Conservation (phyloP, 64 coral and sea anemone genomes). For the Montipora capricornis region DNA sequence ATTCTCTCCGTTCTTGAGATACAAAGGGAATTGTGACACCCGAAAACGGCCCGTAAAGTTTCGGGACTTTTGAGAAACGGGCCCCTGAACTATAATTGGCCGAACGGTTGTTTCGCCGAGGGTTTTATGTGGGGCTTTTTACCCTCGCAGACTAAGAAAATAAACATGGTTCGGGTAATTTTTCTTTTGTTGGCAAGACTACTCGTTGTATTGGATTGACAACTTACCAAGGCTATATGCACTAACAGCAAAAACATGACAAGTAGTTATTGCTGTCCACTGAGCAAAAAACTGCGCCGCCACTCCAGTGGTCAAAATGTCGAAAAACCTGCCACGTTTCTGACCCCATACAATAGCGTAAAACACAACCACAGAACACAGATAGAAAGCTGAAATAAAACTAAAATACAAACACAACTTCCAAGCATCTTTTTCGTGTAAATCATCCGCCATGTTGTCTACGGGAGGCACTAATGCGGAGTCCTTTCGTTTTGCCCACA, state of each 20-base stretch:
- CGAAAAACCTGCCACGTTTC: conserved; percentile 41
- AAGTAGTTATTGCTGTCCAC: conserved; percentile 70
- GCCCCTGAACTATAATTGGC: no score
- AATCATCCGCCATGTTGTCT: background rate
- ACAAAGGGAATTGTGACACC: no score
- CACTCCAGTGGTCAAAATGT: conserved; percentile 56
- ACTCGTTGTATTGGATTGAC: background rate
- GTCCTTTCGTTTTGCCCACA: conserved; percentile 14
- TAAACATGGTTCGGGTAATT: background rate
- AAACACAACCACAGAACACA: conserved; percentile 55
- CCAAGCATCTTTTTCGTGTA: background rate
- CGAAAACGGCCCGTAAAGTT: no score
- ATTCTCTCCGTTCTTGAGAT: no score
- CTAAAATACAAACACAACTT: conserved; percentile 39
- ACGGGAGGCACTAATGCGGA: conserved; percentile 23
- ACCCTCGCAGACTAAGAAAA: no score
- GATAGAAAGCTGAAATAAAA: conserved; percentile 36
- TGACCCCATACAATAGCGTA: conserved; percentile 64
- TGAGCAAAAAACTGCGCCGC: conserved; percentile 69
- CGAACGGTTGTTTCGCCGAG: no score
- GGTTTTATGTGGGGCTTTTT: no score
- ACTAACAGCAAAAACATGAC: conserved; percentile 73
- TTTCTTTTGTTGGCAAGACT: background rate
- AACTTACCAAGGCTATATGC: conserved; percentile 60
- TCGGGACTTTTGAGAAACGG: no score